phyloP scores from a whole-genome alignment of 2,113 vertebrate species.

The Equus quagga region DNA sequence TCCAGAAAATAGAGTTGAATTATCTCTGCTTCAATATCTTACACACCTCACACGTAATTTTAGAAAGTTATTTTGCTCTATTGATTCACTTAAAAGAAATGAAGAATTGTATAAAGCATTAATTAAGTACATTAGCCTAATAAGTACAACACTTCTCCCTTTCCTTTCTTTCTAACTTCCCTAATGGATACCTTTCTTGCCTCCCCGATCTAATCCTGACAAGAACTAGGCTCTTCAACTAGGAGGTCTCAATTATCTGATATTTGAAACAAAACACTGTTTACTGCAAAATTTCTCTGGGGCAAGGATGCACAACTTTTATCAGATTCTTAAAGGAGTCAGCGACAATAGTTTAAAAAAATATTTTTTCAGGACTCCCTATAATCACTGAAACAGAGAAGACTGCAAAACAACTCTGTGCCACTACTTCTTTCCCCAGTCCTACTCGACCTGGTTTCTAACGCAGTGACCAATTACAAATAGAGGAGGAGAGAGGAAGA shows the following conservation, averaged over 20 bases:
- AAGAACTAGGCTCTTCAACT: neutral
- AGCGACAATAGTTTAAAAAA: neutral
- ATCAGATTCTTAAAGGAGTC: neutral
- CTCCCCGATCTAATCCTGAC: neutral
- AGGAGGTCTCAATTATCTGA: neutral
- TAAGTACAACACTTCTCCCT: neutral
- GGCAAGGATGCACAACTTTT: neutral
- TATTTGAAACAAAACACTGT: constrained; percentile 22
- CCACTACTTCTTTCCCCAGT: neutral
- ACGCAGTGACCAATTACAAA: neutral
- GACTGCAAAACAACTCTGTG: neutral
- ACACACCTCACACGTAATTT: neutral
- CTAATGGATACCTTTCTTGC: neutral
- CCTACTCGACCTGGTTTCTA: neutral
- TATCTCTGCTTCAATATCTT: neutral
- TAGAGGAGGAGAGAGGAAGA: neutral
- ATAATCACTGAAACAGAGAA: neutral
- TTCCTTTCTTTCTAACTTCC: neutral
- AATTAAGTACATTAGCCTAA: neutral
- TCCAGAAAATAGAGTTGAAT: neutral
- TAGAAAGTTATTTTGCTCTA: constrained; percentile 53
- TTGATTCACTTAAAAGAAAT: constrained; percentile 27
- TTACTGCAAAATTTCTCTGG: constrained; percentile 23
- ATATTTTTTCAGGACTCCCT: neutral
- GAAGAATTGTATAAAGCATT: neutral